Percentiles rank a stretch among this genome's conserved stretches.
Evolutionary conservation across 1,140 invertebrate genomes (phyloP).

Genomic region (Drosophila orosa): DNA sequence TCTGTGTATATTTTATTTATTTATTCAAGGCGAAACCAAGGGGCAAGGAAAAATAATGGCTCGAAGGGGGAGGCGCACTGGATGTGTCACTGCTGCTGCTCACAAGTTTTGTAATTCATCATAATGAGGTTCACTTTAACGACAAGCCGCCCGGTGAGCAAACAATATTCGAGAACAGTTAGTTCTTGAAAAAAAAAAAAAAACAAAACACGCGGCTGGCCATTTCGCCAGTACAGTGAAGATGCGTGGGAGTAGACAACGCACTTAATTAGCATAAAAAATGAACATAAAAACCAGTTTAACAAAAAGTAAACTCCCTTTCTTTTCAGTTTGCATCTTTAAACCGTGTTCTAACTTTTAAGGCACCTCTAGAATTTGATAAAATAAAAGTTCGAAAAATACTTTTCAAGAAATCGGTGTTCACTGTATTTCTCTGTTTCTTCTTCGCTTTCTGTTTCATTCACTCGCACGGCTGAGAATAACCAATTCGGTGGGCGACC

Average conservation of each 20-base stretch:
- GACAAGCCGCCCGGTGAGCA: slow-evolving; percentile 1
- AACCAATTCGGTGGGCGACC: slow-evolving; percentile 18
- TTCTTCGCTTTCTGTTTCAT: slow-evolving; percentile 13
- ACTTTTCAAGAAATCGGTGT: not conserved
- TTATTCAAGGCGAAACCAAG: not conserved
- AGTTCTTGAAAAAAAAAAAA: slow-evolving; percentile 22
- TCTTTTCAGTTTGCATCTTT: too few species aligned
- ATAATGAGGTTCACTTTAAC: slow-evolving; percentile 16
- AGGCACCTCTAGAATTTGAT: too few species aligned
- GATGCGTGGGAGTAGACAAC: not conserved
- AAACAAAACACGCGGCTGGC: slow-evolving; percentile 18
- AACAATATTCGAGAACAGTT: slow-evolving; percentile 18
- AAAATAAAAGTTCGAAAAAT: not conserved
- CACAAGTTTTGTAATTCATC: slow-evolving; percentile 35
- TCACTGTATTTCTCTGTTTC: slow-evolving; percentile 13
- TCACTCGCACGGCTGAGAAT: slow-evolving; percentile 28
- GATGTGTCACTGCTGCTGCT: slow-evolving; percentile 21
- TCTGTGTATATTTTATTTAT: slow-evolving; percentile 25
- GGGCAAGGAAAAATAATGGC: not conserved
- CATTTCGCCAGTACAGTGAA: slow-evolving; percentile 24
- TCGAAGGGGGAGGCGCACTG: not conserved
- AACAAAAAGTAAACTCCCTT: too few species aligned
- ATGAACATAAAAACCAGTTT: not conserved
- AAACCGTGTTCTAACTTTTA: not conserved
- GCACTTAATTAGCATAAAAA: not conserved